Percentiles rank a stretch among this genome's conserved stretches.
These are phyloP conservation scores for Lampropteryx suffumata DNA, from an alignment of 2,888 invertebrate genomes.

Conservation along the genomic window DNA sequence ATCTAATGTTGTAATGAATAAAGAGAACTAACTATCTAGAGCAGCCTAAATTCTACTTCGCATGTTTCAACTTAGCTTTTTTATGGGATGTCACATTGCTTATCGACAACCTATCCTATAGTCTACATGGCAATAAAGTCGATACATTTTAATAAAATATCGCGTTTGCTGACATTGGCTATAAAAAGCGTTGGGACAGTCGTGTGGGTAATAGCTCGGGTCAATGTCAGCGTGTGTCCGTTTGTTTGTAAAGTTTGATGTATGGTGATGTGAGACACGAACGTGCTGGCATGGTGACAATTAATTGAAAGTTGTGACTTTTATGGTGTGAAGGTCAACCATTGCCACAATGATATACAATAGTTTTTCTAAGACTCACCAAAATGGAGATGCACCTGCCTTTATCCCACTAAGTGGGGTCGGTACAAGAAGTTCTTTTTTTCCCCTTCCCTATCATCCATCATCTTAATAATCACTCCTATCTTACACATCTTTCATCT, in stretches of 20 bases:
- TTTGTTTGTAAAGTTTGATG: slow-evolving; percentile 7
- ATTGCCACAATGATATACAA: too few relatives aligned
- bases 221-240: slow-evolving; percentile 36
- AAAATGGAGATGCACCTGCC: too few relatives aligned
- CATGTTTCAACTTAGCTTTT: slow-evolving; percentile 5
- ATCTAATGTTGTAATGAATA: too few relatives aligned
- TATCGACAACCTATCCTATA: background rate
- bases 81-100: background rate
- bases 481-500: too few relatives aligned
- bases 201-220: slow-evolving; percentile 20
- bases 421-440: too few relatives aligned
- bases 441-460: too few relatives aligned
- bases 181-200: slow-evolving; percentile 12
- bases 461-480: too few relatives aligned
- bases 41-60: slow-evolving; percentile 11
- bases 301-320: background rate
- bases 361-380: too few relatives aligned
- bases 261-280: slow-evolving; percentile 14
- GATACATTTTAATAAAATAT: slow-evolving; percentile 18
- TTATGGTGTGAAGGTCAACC: background rate
- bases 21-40: too few relatives aligned
- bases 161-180: slow-evolving; percentile 15
- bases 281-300: slow-evolving; percentile 17
- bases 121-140: background rate
- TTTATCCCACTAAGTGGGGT: too few relatives aligned